Evolutionary conservation across 2,888 invertebrate genomes (phyloP), one percentile per base, ranked within the genome.

Genomic region (Phalera bucephala): DNA sequence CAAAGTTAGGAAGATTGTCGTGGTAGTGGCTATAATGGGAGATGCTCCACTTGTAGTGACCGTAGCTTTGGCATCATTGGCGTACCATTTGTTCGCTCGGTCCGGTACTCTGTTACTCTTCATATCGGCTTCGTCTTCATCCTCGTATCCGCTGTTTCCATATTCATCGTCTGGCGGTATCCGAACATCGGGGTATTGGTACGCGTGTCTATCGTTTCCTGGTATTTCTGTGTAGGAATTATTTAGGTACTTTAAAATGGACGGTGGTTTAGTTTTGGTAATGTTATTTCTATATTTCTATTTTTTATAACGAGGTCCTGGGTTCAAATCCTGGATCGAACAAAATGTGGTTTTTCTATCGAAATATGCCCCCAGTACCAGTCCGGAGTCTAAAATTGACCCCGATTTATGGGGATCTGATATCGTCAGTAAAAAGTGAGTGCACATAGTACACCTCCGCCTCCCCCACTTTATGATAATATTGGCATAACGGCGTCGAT

Each of bases 1-100:
- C 51, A 55, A 28, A 68, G 49, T 52, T 28, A 80, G 56, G 47
- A 76, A 64, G 53, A 72, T 68, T 36, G 63, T 52, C 40, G 66
- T 59, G 31, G 61, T 63, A 35, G 64, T 44, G 33, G 61, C 46
- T 23, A 56, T 31, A 11, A 46, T 38, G 10, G 58, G 51, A 1
- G 61, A 45, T 14, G 72, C 75, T 8, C 56, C 55, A 31, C 72
- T 80, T 3, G 65, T 71, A 6, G 69, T 61, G 21, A 74, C 66
- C 23, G 73, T 52, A 14, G 75, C 56, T 67, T 87, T 87, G 7
- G 84, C 85, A 31, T 86, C 87, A 38, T 80, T 89, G 1, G 88
- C 78, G 58, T 88, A 87, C 90, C 90, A 90, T 71, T 90, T 90
- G 62, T 90, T 90, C 2, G 90, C 89, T 10, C 85, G 75, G 45